These are phyloP conservation scores for Penelope pileata DNA, from an alignment of 2,113 vertebrate genomes.

Conservation along the genomic window DNA sequence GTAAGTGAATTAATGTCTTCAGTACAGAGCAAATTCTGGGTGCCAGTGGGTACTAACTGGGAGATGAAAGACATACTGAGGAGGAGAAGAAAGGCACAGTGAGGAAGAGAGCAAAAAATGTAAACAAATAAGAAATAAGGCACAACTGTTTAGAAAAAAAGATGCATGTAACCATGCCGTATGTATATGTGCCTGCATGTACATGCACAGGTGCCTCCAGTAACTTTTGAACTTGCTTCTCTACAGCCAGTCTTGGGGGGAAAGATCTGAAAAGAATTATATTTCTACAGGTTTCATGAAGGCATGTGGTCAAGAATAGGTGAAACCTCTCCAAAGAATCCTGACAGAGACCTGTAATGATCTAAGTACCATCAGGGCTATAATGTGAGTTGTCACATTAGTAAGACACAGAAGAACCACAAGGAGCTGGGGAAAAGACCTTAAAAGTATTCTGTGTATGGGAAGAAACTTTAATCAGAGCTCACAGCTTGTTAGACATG, in stretches of 20 bases:
- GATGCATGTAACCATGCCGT: background rate
- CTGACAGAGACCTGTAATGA: background rate
- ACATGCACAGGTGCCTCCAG: background rate
- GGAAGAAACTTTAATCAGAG: slow-evolving; percentile 57
- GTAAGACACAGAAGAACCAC: background rate
- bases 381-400: background rate
- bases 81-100: background rate
- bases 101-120: background rate
- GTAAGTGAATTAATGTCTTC: background rate
- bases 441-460: background rate
- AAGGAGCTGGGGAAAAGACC: background rate
- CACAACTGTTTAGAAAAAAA: background rate
- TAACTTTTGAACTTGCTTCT: background rate
- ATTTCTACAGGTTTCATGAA: slow-evolving; percentile 31
- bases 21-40: background rate
- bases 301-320: background rate
- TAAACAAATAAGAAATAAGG: background rate
- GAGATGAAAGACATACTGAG: background rate
- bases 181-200: background rate
- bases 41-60: background rate
- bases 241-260: background rate
- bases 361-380: background rate
- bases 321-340: background rate
- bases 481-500: slow-evolving; percentile 63
- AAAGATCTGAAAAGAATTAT: background rate